Evolutionary conservation across 2,888 invertebrate genomes (phyloP).

Genomic region (Synergus gifuensis): DNA sequence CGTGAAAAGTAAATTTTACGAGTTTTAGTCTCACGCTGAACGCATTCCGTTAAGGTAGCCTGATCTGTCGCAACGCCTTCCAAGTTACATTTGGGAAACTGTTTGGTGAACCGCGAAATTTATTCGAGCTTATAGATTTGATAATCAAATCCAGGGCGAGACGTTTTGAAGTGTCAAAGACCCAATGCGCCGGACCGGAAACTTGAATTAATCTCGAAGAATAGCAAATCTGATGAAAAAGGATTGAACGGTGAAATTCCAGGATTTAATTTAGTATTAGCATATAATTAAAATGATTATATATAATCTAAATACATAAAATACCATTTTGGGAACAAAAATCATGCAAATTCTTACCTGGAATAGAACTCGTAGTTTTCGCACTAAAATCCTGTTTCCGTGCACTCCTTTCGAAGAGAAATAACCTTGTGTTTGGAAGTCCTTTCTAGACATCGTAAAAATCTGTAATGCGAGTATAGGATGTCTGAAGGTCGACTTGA

Average conservation of each 20-base stretch:
- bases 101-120: slow-evolving; percentile 19
- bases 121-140: slow-evolving; percentile 19
- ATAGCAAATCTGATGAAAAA: neutral
- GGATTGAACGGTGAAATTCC: neutral
- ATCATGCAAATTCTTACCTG: slow-evolving; percentile 4
- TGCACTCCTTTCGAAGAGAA: slow-evolving; percentile 25
- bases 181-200: neutral
- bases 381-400: slow-evolving; percentile 20
- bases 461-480: slow-evolving; percentile 3
- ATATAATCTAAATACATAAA: neutral
- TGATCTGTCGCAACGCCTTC: slow-evolving; percentile 22
- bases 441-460: slow-evolving; percentile 37
- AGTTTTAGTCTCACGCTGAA: slow-evolving; percentile 18
- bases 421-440: slow-evolving; percentile 37
- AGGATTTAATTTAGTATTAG: neutral
- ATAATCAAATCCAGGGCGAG: slow-evolving; percentile 9
- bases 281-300: too few species aligned
- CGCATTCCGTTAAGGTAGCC: slow-evolving; percentile 30
- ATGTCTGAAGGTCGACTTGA: slow-evolving; percentile 33
- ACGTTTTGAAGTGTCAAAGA: slow-evolving; percentile 12
- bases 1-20: slow-evolving; percentile 33
- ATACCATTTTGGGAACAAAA: neutral
- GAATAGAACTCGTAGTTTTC: slow-evolving; percentile 3
- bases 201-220: neutral
- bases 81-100: slow-evolving; percentile 31